These are phyloP conservation scores for Zoroaster sp. DNA, from an alignment of 53 echinoderm and acorn worm genomes.

Conservation along the genomic window DNA sequence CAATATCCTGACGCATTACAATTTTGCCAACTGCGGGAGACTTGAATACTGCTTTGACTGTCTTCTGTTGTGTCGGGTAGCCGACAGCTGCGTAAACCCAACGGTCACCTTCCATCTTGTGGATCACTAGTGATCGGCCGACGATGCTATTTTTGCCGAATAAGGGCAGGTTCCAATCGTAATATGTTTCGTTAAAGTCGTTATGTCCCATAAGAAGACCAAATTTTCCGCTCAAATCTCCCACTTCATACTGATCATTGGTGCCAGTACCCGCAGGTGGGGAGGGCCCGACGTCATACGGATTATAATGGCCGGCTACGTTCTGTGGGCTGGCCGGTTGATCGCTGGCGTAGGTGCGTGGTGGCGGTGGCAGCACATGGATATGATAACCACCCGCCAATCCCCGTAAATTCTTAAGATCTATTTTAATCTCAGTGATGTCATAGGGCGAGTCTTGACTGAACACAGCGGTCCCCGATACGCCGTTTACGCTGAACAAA, in stretches of 20 bases:
- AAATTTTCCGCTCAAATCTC: conserved; percentile 93
- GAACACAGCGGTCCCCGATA: conserved; percentile 68
- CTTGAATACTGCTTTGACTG: conserved; percentile 71
- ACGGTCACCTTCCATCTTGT: conserved; percentile 57
- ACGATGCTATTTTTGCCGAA: conserved; percentile 83
- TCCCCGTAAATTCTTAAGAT: conserved; percentile 62
- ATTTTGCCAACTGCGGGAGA: conserved; percentile 84
- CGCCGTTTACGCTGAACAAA: conserved; percentile 64
- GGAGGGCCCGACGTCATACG: conserved; percentile 63
- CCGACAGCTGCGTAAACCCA: conserved; percentile 81
- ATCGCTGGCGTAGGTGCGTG: conserved; percentile 63
- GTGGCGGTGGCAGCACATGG: conserved; percentile 81
- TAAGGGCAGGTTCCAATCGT: conserved; percentile 90
- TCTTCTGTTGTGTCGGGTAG: conserved; percentile 75
- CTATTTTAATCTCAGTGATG: conserved; percentile 56
- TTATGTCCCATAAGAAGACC: conserved; percentile 59
- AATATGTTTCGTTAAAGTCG: conserved; percentile 39
- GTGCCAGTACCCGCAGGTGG: conserved; percentile 59
- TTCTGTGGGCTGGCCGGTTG: conserved; percentile 38
- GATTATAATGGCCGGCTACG: conserved; percentile 85
- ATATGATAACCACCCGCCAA: conserved; percentile 87
- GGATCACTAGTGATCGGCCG: conserved; percentile 86
- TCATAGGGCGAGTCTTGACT: conserved; percentile 81
- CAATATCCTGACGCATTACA: conserved; percentile 68
- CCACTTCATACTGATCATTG: conserved; percentile 88